Percentiles rank a stretch among this genome's conserved stretches.
These are phyloP conservation scores for Spea multiplicata DNA, from an alignment of 2,113 vertebrate species.

Conservation along the genomic window DNA sequence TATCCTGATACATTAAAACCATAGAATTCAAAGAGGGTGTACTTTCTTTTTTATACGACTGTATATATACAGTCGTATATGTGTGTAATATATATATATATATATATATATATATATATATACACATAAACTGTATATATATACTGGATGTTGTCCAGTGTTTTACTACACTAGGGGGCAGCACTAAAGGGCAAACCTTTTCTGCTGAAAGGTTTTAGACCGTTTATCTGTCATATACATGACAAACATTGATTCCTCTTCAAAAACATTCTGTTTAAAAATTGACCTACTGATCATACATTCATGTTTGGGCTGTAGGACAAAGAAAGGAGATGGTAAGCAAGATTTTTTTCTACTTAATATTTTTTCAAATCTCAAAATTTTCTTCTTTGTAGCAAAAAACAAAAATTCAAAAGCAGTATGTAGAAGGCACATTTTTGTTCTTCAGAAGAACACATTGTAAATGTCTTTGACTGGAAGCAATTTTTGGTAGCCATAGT, in stretches of 20 bases:
- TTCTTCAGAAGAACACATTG: constrained; percentile 68
- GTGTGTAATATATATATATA: too few species aligned
- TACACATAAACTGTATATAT: too few species aligned
- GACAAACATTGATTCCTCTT: constrained; percentile 66
- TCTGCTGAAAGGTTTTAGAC: constrained; percentile 55
- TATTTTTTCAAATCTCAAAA: constrained; percentile 64
- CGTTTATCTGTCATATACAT: constrained; percentile 62
- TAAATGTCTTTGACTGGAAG: constrained; percentile 72
- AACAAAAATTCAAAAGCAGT: constrained; percentile 67
- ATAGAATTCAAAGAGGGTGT: too few species aligned
- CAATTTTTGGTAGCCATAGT: constrained; percentile 31
- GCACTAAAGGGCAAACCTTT: constrained; percentile 37
- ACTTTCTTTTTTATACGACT: too few species aligned
- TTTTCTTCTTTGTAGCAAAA: constrained; percentile 73
- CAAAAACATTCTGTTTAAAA: constrained; percentile 77
- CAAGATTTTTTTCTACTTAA: constrained; percentile 64
- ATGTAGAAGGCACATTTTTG: constrained; percentile 76
- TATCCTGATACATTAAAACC: too few species aligned
- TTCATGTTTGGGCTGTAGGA: constrained; percentile 71
- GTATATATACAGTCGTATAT: too few species aligned
- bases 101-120: too few species aligned
- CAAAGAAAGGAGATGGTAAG: constrained; percentile 55
- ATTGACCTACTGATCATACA: constrained; percentile 75
- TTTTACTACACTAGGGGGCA: constrained; percentile 67
- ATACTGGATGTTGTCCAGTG: background rate